Evolutionary conservation across 1,140 invertebrate genomes (phyloP), one percentile per base, ranked within the genome.

Genomic region (Elysia chlorotica): DNA sequence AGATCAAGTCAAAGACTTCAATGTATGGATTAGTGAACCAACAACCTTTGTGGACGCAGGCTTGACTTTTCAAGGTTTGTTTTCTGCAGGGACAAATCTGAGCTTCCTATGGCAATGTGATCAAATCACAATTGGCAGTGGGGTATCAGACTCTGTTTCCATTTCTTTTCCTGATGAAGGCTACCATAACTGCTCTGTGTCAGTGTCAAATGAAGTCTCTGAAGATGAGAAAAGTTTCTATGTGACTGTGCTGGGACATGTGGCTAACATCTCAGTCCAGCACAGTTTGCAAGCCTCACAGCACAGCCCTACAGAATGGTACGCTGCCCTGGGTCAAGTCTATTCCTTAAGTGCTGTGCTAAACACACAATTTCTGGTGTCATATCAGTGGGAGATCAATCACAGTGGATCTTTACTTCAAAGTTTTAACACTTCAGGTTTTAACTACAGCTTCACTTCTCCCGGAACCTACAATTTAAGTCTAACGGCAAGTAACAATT

Each of bases 401-500:
- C n/a, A 53, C n/a, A 48, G 31, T 19, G 30, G 41, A 17, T 38
- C 35, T 5, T 31, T 41, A 2, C 30, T 35, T 19, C 21, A 2
- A 19, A 65, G 14, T 25, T 48, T 48, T 4, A 33, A 30, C 1
- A 59, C 65, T 21, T 25, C 23, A 23, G 65, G 25, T 1, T 54
- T 74, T 14, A 68, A 37, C 2, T 71, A 79, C 72, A 48, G 38
- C 19, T 81, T 78, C 33, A 28, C 36, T 2, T 21, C 56, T 17
- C 23, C 62, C 57, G 78, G 57, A 0, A 37, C 31, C 14, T 79
- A 79, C 57, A 61, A 59, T 14, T 69, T 79, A 0, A 35, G n/a
- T 3, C 36, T 81, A 1, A 77, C 31, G 65, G 82, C 77, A 1
- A 62, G 53, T 19, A 84, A 82, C 57, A 67, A 72, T 14, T 74